Conservation (phyloP, 2,888 invertebrate species). For the Stenotaenia linearis region DNA sequence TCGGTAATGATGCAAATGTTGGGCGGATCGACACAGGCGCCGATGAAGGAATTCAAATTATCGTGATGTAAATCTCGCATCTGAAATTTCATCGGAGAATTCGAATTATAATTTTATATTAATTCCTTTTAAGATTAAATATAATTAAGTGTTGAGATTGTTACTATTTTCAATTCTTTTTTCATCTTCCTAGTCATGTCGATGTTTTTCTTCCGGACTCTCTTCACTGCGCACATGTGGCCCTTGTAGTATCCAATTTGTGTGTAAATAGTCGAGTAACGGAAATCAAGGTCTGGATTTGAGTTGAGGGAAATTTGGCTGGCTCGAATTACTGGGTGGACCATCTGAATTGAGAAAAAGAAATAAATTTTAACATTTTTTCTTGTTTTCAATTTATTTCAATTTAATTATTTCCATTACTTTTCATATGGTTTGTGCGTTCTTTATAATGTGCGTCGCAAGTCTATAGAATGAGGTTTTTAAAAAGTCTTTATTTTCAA, state of each 20-base stretch:
- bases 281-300: slow-evolving; percentile 84
- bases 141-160: no score
- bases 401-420: no score
- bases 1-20: slow-evolving; percentile 52
- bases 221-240: slow-evolving; percentile 77
- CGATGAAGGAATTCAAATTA: slow-evolving; percentile 53
- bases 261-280: slow-evolving; percentile 83
- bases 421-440: no score
- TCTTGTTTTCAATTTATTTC: no score
- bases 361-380: no score
- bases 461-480: no score
- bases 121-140: no score
- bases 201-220: slow-evolving; percentile 74
- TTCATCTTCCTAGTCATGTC: slow-evolving; percentile 86
- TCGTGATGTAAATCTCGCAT: slow-evolving; percentile 53
- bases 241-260: slow-evolving; percentile 85
- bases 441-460: no score
- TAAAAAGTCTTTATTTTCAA: no score
- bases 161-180: slow-evolving; percentile 76
- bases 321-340: slow-evolving; percentile 61
- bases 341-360: slow-evolving; percentile 29
- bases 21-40: slow-evolving; percentile 50
- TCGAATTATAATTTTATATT: no score
- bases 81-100: slow-evolving; percentile 39
- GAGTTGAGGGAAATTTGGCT: slow-evolving; percentile 87